Evolutionary conservation across 1,140 invertebrate species (phyloP).

Genomic region (Aethina tumida): DNA sequence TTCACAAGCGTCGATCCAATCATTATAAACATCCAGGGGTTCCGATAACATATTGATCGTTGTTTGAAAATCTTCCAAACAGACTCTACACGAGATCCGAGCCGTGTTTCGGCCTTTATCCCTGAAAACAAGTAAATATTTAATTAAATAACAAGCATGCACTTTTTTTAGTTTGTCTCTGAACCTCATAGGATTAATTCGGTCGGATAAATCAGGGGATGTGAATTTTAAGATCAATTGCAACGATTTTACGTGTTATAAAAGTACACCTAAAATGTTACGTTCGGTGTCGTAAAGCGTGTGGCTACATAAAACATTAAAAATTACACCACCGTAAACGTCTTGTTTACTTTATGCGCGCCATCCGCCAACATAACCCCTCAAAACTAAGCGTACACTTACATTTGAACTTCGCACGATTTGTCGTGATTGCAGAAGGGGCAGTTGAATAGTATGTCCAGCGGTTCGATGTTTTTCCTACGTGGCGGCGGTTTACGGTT

Average conservation of each 20-base stretch:
- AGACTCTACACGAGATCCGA: constrained; percentile 87
- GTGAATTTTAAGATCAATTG: no score
- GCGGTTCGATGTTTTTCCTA: constrained; percentile 83
- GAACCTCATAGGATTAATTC: no score
- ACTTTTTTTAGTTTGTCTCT: no score
- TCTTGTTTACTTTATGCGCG: no score
- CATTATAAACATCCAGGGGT: constrained; percentile 97
- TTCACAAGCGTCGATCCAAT: constrained; percentile 99
- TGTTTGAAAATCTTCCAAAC: constrained; percentile 94
- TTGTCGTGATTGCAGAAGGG: constrained; percentile 99
- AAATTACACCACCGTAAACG: no score
- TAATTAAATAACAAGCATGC: no score
- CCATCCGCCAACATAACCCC: no score
- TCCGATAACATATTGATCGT: constrained; percentile 94
- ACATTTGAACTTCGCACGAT: constrained; percentile 99
- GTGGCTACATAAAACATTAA: no score
- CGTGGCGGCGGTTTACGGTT: constrained; percentile 95
- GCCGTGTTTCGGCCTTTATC: constrained; percentile 89
- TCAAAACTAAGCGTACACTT: constrained; percentile 39
- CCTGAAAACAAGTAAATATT: constrained; percentile 58
- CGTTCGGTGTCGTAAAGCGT: no score
- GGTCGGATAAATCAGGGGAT: no score
- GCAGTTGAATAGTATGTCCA: constrained; percentile 96
- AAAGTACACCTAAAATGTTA: not conserved
- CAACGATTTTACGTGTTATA: no score